Base-by-base conservation (phyloP, 2,113 vertebrate species). In the Coreoperca whiteheadi region DNA sequence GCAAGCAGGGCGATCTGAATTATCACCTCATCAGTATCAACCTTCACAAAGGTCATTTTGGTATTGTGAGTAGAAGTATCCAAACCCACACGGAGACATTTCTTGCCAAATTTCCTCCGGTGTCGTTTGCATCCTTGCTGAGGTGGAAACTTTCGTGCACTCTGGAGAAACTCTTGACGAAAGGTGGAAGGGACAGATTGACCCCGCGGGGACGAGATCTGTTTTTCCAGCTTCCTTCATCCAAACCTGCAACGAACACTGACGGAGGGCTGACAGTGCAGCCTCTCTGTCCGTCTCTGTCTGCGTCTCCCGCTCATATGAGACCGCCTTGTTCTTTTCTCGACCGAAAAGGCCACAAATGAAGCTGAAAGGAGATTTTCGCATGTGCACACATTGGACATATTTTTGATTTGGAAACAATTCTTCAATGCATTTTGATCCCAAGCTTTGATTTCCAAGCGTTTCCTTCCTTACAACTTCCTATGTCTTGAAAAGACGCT, bases 101-200 rank as follows among this genome's bases (percentile, higher is more conserved):
- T 39, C 4, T 30, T 72, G 75, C 78, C 81, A 82, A 12, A 51
- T 56, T 59, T 79, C 14, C 54, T 69, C 54, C 51, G 77, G 88
- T 86, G 72, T 88, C 12, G 0, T 37, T 71, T 77, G 48, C 61
- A 28, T 74, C 67, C 57, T 71, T 0, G 37, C 12, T 1, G 37
- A 77, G 59, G 28, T 79, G 53, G 69, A 85, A 80, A 83, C 46
- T 84, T 84, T 64, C 30, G 43, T 43, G 32, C 65, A 46, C 48
- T 79, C 74, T 18, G 12, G 64, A 81, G 65, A 67, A 81, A 74
- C 54, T 83, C 68, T 78, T 78, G 75, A 84, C 9, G 51, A 3
- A 84, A 90, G 85, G 88, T 87, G 80, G 82, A 86, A 79, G 48
- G 74, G 82, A 87, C 86, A 85, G 63, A 81, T 46, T 1, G 12